Percentiles rank a stretch among this genome's conserved stretches.
Conservation (phyloP, 2,113 vertebrate genomes). For the Xenopus borealis region DNA sequence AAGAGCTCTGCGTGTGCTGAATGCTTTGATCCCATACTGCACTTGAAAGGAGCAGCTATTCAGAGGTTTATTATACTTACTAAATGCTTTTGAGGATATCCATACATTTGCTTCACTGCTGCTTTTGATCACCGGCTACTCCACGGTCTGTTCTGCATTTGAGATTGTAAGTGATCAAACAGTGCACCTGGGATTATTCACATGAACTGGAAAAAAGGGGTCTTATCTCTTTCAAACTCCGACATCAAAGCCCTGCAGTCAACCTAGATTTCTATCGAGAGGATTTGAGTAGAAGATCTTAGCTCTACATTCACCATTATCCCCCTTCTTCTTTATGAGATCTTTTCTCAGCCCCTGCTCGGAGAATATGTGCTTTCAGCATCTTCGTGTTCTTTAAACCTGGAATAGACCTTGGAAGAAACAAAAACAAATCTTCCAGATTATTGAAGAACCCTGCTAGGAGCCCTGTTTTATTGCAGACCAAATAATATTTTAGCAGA, state of each 20-base stretch:
- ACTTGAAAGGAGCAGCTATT: constrained; percentile 50
- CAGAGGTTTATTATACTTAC: constrained; percentile 60
- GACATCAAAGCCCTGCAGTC: constrained; percentile 36
- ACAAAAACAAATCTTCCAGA: not conserved
- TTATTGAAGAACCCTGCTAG: not conserved
- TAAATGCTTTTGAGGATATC: constrained; percentile 67
- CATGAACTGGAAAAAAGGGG: constrained; percentile 29
- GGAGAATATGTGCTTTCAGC: constrained; percentile 8
- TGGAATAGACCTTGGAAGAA: not conserved
- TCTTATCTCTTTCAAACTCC: constrained; percentile 41
- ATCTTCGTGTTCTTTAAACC: constrained; percentile 5
- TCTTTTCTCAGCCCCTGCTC: constrained; percentile 18
- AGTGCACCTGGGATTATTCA: constrained; percentile 39
- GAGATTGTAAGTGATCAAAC: constrained; percentile 61
- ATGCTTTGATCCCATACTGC: constrained; percentile 33
- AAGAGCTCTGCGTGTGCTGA: constrained; percentile 17
- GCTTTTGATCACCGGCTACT: constrained; percentile 73
- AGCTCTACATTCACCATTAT: not conserved
- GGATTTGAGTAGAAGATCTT: constrained; percentile 27
- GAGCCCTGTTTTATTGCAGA: not conserved
- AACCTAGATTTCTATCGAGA: constrained; percentile 20
- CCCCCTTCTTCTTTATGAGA: constrained; percentile 20
- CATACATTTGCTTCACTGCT: constrained; percentile 53
- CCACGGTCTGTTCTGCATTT: constrained; percentile 73
- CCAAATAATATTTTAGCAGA: no score